Evolutionary conservation across 1,140 invertebrate species (phyloP).

Genomic region (Euwallacea similis): DNA sequence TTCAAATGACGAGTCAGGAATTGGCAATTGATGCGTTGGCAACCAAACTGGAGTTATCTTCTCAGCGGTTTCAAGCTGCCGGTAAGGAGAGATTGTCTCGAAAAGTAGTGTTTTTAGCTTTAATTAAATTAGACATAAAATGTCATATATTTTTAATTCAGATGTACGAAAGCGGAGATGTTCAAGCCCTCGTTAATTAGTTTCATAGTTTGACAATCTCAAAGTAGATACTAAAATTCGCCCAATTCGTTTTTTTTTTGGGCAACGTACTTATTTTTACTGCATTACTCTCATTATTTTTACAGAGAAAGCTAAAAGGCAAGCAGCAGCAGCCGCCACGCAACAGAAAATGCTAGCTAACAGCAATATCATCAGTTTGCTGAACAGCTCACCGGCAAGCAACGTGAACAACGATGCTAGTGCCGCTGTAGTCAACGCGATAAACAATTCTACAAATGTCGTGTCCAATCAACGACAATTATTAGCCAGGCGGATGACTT

Average conservation of each 20-base stretch:
- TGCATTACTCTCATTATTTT: background rate
- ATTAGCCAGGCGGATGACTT: conserved; percentile 49
- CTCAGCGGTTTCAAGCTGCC: conserved; percentile 73
- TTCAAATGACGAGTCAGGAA: conserved; percentile 54
- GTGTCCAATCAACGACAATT: conserved; percentile 48
- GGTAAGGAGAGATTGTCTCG: conserved; percentile 49
- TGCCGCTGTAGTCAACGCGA: conserved; percentile 51
- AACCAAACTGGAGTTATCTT: conserved; percentile 77
- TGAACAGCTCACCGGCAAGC: conserved; percentile 73
- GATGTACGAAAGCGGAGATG: too few relatives aligned
- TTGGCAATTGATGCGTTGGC: conserved; percentile 75
- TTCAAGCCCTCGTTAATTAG: too few relatives aligned
- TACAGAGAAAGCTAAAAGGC: conserved; percentile 48
- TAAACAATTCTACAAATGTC: conserved; percentile 47
- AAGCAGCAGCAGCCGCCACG: conserved; percentile 52
- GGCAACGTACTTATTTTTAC: too few relatives aligned
- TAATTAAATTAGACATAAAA: too few relatives aligned
- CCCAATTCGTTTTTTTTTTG: too few relatives aligned
- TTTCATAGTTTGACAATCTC: too few relatives aligned
- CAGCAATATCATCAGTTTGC: conserved; percentile 64
- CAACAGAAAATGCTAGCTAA: conserved; percentile 53
- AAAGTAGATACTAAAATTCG: too few relatives aligned
- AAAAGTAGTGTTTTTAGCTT: background rate
- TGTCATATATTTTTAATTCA: background rate
- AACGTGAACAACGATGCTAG: conserved; percentile 59